These are phyloP conservation scores for Kobus ellipsiprymnus DNA, from an alignment of 2,113 vertebrate genomes.

Conservation along the genomic window DNA sequence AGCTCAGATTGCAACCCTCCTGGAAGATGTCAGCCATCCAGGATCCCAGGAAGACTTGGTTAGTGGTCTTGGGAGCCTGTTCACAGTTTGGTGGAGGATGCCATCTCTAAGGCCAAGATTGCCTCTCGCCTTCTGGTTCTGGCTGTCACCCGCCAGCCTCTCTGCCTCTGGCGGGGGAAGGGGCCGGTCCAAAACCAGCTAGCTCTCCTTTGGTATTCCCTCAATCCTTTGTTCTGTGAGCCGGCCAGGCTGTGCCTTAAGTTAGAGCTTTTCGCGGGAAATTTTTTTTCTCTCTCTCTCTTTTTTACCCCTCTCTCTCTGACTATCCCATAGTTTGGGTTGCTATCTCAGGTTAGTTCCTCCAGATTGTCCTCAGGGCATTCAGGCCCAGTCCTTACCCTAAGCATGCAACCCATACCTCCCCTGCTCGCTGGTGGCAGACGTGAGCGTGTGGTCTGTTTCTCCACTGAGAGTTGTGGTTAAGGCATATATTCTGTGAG, in stretches of 20 bases:
- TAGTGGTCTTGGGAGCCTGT: background rate
- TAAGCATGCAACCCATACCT: no score
- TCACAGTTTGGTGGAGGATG: background rate
- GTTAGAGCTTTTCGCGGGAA: accelerated
- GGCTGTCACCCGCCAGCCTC: accelerated
- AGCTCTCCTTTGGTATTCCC: background rate
- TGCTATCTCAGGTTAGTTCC: no score
- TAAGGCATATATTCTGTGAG: no score
- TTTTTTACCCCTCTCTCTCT: no score
- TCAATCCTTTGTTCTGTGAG: background rate
- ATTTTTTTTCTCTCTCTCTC: background rate
- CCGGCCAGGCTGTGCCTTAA: background rate
- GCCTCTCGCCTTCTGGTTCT: background rate
- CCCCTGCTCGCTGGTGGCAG: no score
- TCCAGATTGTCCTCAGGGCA: no score
- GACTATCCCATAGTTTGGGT: no score
- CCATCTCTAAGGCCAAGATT: accelerated
- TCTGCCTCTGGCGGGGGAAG: accelerated
- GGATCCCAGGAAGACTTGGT: background rate
- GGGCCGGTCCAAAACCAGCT: accelerated
- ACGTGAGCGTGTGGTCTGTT: no score
- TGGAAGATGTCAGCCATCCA: background rate
- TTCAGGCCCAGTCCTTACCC: no score
- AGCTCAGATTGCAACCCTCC: background rate
- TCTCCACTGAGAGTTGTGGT: no score